Percentiles rank a stretch among this genome's conserved stretches.
Evolutionary conservation across 2,888 invertebrate genomes (phyloP).

Genomic region (Elysia crispata): DNA sequence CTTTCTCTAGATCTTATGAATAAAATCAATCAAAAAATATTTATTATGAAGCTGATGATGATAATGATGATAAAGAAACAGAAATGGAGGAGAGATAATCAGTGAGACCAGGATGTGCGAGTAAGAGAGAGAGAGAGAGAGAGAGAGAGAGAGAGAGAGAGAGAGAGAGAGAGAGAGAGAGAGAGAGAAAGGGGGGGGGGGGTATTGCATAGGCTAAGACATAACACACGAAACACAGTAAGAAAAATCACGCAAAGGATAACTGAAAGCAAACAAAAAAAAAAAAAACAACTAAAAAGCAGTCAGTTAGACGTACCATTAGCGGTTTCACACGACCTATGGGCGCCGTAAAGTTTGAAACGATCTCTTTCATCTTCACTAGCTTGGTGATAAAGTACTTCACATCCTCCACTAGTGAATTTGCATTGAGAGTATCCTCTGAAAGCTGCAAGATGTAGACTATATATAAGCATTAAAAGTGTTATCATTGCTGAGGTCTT

Average conservation of each 20-base stretch:
- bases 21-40: too few species aligned
- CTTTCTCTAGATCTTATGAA: too few species aligned
- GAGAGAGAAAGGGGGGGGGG: not conserved
- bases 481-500: too few species aligned
- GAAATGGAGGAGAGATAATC: too few species aligned
- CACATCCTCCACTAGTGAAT: not conserved
- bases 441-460: too few species aligned
- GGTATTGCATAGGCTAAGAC: not conserved
- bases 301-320: not conserved
- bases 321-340: conserved; percentile 36
- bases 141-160: conserved; percentile 7
- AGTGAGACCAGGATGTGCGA: too few species aligned
- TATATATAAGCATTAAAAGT: too few species aligned
- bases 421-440: not conserved
- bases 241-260: not conserved
- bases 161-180: conserved; percentile 22
- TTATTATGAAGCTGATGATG: too few species aligned
- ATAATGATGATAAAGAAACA: too few species aligned
- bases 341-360: conserved; percentile 25
- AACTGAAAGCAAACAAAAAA: not conserved
- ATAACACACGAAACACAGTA: not conserved
- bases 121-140: conserved; percentile 14
- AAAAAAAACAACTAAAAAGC: too few species aligned
- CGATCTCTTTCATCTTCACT: conserved; percentile 26
- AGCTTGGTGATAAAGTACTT: conserved; percentile 32